phyloP scores from a whole-genome alignment of 2,888 invertebrate species.

The Lithophane socia region DNA sequence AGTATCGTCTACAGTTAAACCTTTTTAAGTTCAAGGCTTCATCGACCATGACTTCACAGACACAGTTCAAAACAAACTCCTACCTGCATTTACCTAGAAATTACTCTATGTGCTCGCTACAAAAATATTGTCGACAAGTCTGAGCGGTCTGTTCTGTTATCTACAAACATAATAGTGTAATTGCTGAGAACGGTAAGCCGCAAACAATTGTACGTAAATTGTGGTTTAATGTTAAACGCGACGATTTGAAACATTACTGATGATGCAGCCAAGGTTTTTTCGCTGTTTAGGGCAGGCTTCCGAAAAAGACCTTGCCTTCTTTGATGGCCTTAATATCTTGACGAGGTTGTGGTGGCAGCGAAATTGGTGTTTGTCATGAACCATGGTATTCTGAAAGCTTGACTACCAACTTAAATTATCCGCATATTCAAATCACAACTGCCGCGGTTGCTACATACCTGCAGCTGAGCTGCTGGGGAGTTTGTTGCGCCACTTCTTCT shows the following conservation, averaged over 20 bases:
- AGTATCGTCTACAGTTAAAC: too few relatives aligned
- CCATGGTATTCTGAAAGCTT: not conserved
- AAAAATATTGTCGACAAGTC: slow-evolving; percentile 38
- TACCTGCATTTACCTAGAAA: not conserved
- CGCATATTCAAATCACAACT: too few relatives aligned
- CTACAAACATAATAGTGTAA: slow-evolving; percentile 37
- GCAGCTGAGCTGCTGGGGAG: too few relatives aligned
- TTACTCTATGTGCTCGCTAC: not conserved
- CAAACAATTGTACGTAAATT: slow-evolving; percentile 51
- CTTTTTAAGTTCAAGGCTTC: not conserved
- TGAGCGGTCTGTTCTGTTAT: slow-evolving; percentile 29
- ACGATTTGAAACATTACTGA: slow-evolving; percentile 41
- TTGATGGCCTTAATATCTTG: slow-evolving; percentile 9
- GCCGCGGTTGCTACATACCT: too few relatives aligned
- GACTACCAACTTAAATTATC: too few relatives aligned
- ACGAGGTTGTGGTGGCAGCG: slow-evolving; percentile 11
- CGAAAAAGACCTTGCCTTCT: slow-evolving; percentile 17
- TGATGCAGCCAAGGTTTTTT: slow-evolving; percentile 48
- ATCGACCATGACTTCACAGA: not conserved
- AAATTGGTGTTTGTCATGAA: not conserved
- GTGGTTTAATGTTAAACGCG: slow-evolving; percentile 54
- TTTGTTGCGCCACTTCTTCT: too few relatives aligned
- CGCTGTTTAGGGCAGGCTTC: slow-evolving; percentile 7
- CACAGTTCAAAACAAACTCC: not conserved
- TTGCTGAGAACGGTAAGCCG: slow-evolving; percentile 23